Evolutionary conservation across 2,888 invertebrate genomes (phyloP), one percentile per base, ranked within the genome.

Genomic region (Dryobota labecula): DNA sequence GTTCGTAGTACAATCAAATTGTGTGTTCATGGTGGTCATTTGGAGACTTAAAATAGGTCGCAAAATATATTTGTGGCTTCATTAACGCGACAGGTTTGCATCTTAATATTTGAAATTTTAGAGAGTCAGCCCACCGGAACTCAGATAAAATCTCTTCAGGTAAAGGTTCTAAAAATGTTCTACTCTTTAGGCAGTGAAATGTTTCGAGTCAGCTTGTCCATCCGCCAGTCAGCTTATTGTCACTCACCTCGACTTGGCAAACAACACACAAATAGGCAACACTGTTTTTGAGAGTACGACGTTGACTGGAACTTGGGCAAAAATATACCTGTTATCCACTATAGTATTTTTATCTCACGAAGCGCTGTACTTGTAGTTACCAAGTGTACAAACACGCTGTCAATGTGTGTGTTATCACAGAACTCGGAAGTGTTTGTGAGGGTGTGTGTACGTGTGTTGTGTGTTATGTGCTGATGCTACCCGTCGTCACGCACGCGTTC

Each of bases 181-280:
- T 24, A 38, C 9, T 13, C 15, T 63, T 54, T 54, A 38, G 18
- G 30, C 18, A 62, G 33, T 27, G 49, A 45, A 41, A 45, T 53
- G 64, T 65, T 64, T 64, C 27, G 49, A 60, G 30, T 47, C 49
- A 43, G 30, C 74, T 74, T 56, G 60, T 51, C 33, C 7, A 38
- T 18, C 36, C 36, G 6, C 41, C 66, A 67, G 61, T 61, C 76
- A 53, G 67, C 67, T 76, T 79, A 80, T 64, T 76, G 53, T 80
- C 71, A 71, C 54, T 73, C 60, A 33, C 20, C 27, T 49, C 11
- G n/a, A 27, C n/a, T 20, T 45, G n/a, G 18, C 15, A 18, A 53
- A 58, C 9, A 49, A 24, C 24, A 43, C 33, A 18, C 36, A 49
- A 61, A 53, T 57, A 41, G 38, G 2, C 18, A 51, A 15, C 9